These are phyloP conservation scores for Poicephalus meyeri DNA, from an alignment of 2,113 vertebrate genomes.

Conservation along the genomic window DNA sequence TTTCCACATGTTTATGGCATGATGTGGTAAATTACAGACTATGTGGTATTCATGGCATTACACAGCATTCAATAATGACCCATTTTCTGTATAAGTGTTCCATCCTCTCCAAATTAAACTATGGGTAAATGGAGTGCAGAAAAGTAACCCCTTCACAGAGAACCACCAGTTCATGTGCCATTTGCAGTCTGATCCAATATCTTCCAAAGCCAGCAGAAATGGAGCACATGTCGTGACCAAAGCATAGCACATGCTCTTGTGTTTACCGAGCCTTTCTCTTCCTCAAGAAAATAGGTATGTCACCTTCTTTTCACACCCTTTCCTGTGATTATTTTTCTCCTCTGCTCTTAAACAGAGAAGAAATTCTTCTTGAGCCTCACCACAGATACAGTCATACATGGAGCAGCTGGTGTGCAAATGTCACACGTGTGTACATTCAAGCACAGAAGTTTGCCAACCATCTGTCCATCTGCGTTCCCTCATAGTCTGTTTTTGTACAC, in stretches of 20 bases:
- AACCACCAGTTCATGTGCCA: not conserved
- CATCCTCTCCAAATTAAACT: not conserved
- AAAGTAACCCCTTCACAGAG: not conserved
- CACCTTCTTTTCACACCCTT: not conserved
- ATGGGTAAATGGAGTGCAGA: not conserved
- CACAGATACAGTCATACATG: not conserved
- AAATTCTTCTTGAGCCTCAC: not conserved
- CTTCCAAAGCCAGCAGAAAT: not conserved
- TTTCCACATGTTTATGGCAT: not conserved
- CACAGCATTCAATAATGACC: not conserved
- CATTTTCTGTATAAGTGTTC: not conserved
- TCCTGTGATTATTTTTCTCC: not conserved
- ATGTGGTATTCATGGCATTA: not conserved
- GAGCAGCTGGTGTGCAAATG: slow-evolving; percentile 14
- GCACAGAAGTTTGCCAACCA: not conserved
- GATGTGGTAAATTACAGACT: not conserved
- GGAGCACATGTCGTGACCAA: not conserved
- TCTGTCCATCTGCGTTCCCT: not conserved
- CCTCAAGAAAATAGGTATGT: not conserved
- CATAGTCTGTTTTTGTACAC: not conserved
- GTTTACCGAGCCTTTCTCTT: fast-evolving
- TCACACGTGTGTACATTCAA: not conserved
- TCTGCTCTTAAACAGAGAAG: not conserved
- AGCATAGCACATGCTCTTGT: fast-evolving
- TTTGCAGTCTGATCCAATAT: not conserved